A percentile compares a stretch with the other conserved stretches of the same genome.
Conservation (phyloP, 2,888 invertebrate genomes). For the Adelognathus sp. region DNA sequence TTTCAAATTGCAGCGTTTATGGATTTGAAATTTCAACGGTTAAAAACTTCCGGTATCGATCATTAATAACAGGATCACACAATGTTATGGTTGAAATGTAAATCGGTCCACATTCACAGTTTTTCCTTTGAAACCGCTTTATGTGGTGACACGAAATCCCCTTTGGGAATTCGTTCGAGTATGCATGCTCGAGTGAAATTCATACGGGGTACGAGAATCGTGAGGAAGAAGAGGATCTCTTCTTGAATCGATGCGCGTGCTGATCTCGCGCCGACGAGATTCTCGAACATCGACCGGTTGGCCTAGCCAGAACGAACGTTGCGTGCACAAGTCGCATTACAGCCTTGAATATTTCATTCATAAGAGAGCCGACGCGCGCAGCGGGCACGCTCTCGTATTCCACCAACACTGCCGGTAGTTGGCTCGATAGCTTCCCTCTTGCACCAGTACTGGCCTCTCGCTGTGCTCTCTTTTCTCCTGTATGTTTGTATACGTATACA, state of each 20-base stretch:
- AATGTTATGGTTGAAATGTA: no score
- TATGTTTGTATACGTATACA: no score
- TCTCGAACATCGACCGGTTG: constrained; percentile 59
- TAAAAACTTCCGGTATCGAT: no score
- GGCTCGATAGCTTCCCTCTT: constrained; percentile 9
- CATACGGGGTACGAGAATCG: not conserved
- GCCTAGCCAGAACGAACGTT: constrained; percentile 65
- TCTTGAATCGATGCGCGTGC: constrained; percentile 51
- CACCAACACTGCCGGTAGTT: constrained; percentile 56
- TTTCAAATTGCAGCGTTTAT: no score
- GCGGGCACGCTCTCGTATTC: constrained; percentile 68
- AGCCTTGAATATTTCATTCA: constrained; percentile 80
- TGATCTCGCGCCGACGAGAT: constrained; percentile 52
- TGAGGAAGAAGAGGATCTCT: constrained; percentile 28
- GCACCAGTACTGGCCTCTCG: constrained; percentile 40
- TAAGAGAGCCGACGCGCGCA: constrained; percentile 73
- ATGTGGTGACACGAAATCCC: not conserved
- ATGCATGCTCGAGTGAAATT: not conserved
- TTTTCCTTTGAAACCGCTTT: no score
- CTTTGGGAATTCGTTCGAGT: not conserved
- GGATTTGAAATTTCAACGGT: no score
- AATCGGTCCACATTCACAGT: no score
- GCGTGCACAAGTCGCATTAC: constrained; percentile 78
- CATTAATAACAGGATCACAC: no score
- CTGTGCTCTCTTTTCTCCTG: constrained; percentile 29